Conservation (phyloP, 2,888 invertebrate genomes). For the Ophion ellenae region DNA sequence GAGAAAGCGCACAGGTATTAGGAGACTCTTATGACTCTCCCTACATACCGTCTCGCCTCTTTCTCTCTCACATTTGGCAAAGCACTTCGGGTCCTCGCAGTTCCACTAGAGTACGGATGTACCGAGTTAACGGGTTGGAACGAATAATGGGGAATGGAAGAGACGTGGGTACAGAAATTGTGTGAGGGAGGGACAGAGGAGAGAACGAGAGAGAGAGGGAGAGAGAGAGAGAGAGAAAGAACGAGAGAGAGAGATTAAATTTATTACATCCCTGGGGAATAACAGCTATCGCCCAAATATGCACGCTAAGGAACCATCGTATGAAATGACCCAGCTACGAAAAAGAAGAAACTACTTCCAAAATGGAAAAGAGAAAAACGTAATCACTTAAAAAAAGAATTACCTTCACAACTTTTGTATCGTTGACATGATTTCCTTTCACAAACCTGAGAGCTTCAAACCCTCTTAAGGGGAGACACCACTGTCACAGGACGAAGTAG, state of each 20-base stretch:
- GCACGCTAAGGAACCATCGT: constrained; percentile 23
- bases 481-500: too few relatives aligned
- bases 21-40: constrained; percentile 42
- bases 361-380: background rate
- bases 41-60: constrained; percentile 30
- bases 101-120: constrained; percentile 63
- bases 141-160: constrained; percentile 66
- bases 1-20: constrained; percentile 51
- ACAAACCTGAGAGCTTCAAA: background rate
- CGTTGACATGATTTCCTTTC: background rate
- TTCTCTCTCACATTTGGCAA: constrained; percentile 42
- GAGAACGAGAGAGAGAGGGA: constrained; percentile 27
- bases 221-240: background rate
- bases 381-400: background rate
- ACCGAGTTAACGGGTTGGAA: constrained; percentile 72
- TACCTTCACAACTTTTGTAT: background rate
- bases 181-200: background rate
- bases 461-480: too few relatives aligned
- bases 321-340: background rate
- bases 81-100: constrained; percentile 47
- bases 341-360: background rate
- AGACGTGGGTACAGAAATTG: constrained; percentile 39
- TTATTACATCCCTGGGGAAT: constrained; percentile 49
- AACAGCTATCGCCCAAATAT: constrained; percentile 16
- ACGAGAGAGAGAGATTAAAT: constrained; percentile 25